Evolutionary conservation across 1,140 invertebrate species (phyloP).

Genomic region (Drosophila nikananu): DNA sequence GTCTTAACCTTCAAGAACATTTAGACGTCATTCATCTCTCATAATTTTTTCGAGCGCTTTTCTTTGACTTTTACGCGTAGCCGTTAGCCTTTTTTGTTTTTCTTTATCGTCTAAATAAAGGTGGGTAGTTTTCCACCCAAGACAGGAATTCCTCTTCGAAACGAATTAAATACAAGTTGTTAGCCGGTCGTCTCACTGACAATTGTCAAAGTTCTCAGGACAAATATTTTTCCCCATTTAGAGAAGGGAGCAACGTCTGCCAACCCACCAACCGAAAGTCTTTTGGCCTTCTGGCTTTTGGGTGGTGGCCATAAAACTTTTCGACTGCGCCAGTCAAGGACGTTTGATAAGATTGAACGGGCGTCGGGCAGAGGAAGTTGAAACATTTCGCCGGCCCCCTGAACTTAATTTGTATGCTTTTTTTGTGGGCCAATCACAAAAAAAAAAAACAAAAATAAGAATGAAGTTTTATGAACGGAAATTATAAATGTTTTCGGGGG

Average conservation of each 20-base stretch:
- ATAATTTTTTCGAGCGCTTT: conserved; percentile 71
- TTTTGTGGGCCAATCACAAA: background rate
- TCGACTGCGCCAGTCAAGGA: conserved; percentile 37
- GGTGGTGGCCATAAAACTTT: conserved; percentile 41
- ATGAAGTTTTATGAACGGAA: conserved; percentile 34
- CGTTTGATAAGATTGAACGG: conserved; percentile 48
- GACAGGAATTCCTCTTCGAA: conserved; percentile 10
- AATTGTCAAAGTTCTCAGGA: conserved; percentile 26
- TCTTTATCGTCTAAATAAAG: conserved; percentile 13
- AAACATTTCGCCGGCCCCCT: conserved; percentile 14
- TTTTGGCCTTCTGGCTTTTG: conserved; percentile 21
- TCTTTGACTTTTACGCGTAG: conserved; percentile 22
- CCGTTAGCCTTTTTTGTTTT: conserved; percentile 8
- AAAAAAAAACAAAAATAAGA: background rate
- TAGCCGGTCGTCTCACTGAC: conserved; percentile 14
- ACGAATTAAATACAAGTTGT: conserved; percentile 26
- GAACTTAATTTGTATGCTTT: conserved; percentile 30
- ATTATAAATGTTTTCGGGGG: conserved; percentile 23
- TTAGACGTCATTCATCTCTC: conserved; percentile 83
- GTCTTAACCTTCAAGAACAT: conserved; percentile 81
- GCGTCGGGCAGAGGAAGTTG: conserved; percentile 19
- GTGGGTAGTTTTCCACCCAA: conserved; percentile 25
- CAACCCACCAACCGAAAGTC: background rate
- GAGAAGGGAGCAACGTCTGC: background rate
- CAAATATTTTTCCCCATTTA: conserved; percentile 20